phyloP scores from a whole-genome alignment of 2,888 invertebrate species.

The Drosophila bunnanda region DNA sequence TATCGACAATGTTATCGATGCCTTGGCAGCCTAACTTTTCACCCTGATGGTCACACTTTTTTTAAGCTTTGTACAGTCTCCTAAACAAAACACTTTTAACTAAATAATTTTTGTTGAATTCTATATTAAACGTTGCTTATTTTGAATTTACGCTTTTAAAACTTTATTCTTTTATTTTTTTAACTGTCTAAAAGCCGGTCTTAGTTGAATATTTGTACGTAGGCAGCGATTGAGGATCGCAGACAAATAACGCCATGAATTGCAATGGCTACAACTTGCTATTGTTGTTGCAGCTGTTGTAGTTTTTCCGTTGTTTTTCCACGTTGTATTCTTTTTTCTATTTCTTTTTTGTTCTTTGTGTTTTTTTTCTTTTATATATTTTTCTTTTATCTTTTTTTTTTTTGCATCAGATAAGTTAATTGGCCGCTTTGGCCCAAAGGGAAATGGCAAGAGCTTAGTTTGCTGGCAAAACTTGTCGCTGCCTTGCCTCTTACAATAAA shows the following conservation, averaged over 20 bases:
- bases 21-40: background rate
- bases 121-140: no score
- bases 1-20: background rate
- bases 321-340: background rate
- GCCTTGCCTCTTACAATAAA: slow-evolving; percentile 30
- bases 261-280: slow-evolving; percentile 18
- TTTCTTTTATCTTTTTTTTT: slow-evolving; percentile 15
- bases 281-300: slow-evolving; percentile 30
- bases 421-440: slow-evolving; percentile 75
- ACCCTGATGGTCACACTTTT: background rate
- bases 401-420: slow-evolving; percentile 72
- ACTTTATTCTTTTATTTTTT: background rate
- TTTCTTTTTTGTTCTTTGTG: background rate
- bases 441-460: slow-evolving; percentile 47
- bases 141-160: no score
- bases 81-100: background rate
- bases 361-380: slow-evolving; percentile 4
- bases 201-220: slow-evolving; percentile 19
- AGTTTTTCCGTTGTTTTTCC: slow-evolving; percentile 13
- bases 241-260: slow-evolving; percentile 53
- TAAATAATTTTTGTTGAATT: background rate
- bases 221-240: slow-evolving; percentile 51
- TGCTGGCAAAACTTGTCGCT: slow-evolving; percentile 48
- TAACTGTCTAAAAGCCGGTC: background rate
- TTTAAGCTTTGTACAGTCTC: background rate